Conservation (phyloP, 2,113 vertebrate species). For the Micromys minutus region DNA sequence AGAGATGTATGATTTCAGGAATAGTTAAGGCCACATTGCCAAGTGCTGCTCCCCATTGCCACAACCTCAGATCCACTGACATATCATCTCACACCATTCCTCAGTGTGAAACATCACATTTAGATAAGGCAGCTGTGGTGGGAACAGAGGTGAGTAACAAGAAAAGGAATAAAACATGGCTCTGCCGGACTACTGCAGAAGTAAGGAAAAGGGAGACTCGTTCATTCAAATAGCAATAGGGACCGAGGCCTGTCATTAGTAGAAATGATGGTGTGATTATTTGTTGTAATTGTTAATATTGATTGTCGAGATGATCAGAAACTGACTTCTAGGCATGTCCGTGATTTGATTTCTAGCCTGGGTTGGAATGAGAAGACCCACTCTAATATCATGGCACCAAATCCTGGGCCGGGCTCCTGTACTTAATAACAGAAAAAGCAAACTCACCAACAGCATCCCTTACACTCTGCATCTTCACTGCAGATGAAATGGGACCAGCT, state of each 20-base stretch:
- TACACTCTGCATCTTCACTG: neutral
- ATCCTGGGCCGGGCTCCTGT: neutral
- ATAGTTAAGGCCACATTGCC: neutral
- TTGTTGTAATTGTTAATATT: neutral
- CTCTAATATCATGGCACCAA: neutral
- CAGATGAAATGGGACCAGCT: neutral
- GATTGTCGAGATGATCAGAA: neutral
- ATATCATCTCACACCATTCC: neutral
- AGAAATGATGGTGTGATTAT: neutral
- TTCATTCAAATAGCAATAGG: neutral
- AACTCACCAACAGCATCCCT: no score
- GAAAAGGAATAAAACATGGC: neutral
- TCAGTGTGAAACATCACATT: neutral
- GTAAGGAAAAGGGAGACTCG: neutral
- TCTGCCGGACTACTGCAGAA: neutral
- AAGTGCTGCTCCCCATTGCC: neutral
- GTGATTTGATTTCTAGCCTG: neutral
- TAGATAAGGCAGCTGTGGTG: neutral
- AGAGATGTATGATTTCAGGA: neutral
- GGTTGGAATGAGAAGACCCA: neutral
- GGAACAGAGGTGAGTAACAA: neutral
- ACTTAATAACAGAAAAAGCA: neutral
- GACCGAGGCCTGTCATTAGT: neutral
- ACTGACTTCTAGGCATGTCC: no score
- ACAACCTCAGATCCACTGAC: neutral